Conservation (phyloP, 2,113 vertebrate species). For the Carollia perspicillata region DNA sequence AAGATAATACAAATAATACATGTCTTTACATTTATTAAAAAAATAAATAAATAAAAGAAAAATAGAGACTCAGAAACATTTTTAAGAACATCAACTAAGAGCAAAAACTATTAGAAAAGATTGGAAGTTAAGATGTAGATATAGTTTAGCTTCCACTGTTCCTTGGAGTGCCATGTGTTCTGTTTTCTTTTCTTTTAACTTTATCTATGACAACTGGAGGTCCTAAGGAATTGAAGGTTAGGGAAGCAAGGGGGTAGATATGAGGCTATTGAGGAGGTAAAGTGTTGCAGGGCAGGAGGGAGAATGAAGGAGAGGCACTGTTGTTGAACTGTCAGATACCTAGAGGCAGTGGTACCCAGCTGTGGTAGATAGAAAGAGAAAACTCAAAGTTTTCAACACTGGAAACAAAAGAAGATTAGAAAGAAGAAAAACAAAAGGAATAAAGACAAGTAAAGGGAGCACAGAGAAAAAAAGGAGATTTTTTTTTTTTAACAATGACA, state of each 20-base stretch:
- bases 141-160: background rate
- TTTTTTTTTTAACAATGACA: background rate
- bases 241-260: background rate
- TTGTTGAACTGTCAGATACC: background rate
- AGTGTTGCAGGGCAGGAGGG: fast-evolving
- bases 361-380: background rate
- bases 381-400: background rate
- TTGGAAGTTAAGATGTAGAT: background rate
- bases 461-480: too few relatives aligned
- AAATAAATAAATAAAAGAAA: background rate
- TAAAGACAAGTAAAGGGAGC: background rate
- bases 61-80: background rate
- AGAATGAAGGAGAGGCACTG: background rate
- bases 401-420: background rate
- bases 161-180: background rate
- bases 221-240: background rate
- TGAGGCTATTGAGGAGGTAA: background rate
- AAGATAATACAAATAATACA: background rate
- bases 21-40: background rate
- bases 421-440: background rate
- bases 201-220: background rate
- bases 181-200: background rate
- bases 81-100: background rate
- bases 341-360: fast-evolving
- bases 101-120: background rate